A percentile compares a stretch with the other conserved stretches of the same genome.
These are phyloP conservation scores for Leptinotarsa undecemlineata DNA, from an alignment of 1,140 invertebrate genomes.

Conservation along the genomic window DNA sequence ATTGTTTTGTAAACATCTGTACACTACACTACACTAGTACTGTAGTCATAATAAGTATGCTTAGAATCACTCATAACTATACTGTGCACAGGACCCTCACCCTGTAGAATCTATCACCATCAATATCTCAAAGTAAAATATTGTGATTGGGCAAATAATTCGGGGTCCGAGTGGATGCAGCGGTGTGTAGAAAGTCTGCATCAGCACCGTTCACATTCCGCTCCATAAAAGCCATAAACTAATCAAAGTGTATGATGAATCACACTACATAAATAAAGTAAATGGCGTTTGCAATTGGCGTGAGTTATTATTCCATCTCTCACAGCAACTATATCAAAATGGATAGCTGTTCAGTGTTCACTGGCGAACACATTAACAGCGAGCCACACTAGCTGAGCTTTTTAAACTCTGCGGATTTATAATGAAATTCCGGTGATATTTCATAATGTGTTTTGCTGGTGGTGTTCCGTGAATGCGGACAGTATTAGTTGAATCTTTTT, in stretches of 20 bases:
- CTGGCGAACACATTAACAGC: constrained; percentile 41
- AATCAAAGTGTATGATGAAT: constrained; percentile 59
- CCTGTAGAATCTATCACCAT: background rate
- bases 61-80: too few species aligned
- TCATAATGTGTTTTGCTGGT: constrained; percentile 29
- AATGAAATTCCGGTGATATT: constrained; percentile 44
- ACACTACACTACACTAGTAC: too few species aligned
- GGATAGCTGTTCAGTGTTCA: constrained; percentile 45
- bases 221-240: constrained; percentile 59
- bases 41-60: too few species aligned
- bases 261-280: constrained; percentile 58
- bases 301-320: constrained; percentile 58
- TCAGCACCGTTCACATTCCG: constrained; percentile 55
- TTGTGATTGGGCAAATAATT: background rate
- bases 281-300: constrained; percentile 58
- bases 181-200: constrained; percentile 47
- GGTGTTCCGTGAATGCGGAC: constrained; percentile 11
- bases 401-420: constrained; percentile 44
- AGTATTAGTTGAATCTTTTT: constrained; percentile 9
- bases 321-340: constrained; percentile 55
- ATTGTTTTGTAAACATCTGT: too few species aligned
- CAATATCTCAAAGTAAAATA: background rate
- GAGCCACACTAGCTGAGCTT: constrained; percentile 36
- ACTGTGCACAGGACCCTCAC: background rate
- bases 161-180: constrained; percentile 12